These are phyloP conservation scores for Smutsia temminckii DNA, from an alignment of 2,797 vertebrate genomes.

Conservation along the genomic window DNA sequence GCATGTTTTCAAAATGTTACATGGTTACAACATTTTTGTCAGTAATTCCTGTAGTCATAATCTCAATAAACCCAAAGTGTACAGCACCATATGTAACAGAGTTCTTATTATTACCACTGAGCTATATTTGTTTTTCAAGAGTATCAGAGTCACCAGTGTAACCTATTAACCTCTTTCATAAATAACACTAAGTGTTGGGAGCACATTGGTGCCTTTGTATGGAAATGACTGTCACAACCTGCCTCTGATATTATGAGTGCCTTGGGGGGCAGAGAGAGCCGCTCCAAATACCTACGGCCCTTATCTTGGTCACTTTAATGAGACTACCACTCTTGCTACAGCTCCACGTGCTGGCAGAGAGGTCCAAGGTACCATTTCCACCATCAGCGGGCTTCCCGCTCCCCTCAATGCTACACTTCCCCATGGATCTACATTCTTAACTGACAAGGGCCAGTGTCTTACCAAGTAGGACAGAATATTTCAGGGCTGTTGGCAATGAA, in stretches of 20 bases:
- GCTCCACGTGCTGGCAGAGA: not conserved
- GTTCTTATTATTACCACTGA: not conserved
- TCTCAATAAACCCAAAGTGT: not conserved
- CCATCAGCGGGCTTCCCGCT: not conserved
- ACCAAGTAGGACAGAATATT: not conserved
- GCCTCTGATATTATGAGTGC: not conserved
- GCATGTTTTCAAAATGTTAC: not conserved
- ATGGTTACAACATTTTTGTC: not conserved
- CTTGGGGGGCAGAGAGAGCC: not conserved
- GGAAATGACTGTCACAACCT: not conserved
- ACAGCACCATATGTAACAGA: not conserved
- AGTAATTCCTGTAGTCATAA: not conserved
- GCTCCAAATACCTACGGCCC: not conserved
- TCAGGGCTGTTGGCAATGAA: not conserved
- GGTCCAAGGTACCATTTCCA: not conserved
- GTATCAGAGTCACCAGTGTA: not conserved
- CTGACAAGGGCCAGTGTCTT: not conserved
- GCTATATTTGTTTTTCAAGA: conserved; percentile 8
- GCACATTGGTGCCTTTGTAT: not conserved
- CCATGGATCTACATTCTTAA: not conserved
- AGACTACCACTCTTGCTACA: not conserved
- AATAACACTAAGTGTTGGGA: not conserved
- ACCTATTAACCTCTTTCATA: not conserved
- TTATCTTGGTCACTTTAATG: not conserved
- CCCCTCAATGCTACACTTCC: not conserved